A percentile compares a stretch with the other conserved stretches of the same genome.
phyloP scores from a whole-genome alignment of 1,140 invertebrate species.

The Drosophila elegans region DNA sequence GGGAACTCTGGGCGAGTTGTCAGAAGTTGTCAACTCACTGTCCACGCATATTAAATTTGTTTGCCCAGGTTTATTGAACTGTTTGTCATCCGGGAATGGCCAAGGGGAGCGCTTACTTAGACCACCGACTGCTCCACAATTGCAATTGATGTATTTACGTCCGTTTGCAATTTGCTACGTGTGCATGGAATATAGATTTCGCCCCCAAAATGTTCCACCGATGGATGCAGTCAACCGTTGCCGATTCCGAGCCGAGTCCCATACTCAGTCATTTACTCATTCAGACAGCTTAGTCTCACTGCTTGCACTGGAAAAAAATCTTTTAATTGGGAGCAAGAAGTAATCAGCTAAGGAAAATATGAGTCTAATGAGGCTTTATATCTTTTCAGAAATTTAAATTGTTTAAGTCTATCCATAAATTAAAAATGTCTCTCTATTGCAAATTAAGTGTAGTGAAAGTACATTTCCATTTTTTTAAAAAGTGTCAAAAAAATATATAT shows the following conservation, averaged over 20 bases:
- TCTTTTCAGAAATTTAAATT: no score
- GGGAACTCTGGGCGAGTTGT: constrained; percentile 9
- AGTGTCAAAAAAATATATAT: no score
- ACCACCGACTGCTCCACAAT: constrained; percentile 46
- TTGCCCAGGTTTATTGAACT: constrained; percentile 74
- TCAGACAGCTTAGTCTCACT: constrained; percentile 2
- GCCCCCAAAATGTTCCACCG: constrained; percentile 36
- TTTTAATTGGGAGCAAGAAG: no score
- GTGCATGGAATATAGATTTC: constrained; percentile 71
- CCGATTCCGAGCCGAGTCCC: constrained; percentile 25
- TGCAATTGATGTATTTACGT: constrained; percentile 77
- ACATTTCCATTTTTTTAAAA: no score
- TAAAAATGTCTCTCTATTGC: no score
- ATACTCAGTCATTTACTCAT: constrained; percentile 30
- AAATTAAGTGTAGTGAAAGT: no score
- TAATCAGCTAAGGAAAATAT: no score
- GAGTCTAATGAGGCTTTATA: no score
- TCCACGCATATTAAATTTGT: constrained; percentile 73
- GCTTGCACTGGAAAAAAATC: constrained; percentile 4
- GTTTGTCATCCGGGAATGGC: constrained; percentile 34
- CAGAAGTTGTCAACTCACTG: constrained; percentile 24
- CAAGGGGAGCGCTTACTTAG: constrained; percentile 22
- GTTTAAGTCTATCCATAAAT: no score
- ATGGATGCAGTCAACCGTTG: constrained; percentile 55
- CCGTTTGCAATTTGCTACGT: constrained; percentile 81